These are phyloP conservation scores for Eulithis testata DNA, from an alignment of 2,888 invertebrate species.

Conservation along the genomic window DNA sequence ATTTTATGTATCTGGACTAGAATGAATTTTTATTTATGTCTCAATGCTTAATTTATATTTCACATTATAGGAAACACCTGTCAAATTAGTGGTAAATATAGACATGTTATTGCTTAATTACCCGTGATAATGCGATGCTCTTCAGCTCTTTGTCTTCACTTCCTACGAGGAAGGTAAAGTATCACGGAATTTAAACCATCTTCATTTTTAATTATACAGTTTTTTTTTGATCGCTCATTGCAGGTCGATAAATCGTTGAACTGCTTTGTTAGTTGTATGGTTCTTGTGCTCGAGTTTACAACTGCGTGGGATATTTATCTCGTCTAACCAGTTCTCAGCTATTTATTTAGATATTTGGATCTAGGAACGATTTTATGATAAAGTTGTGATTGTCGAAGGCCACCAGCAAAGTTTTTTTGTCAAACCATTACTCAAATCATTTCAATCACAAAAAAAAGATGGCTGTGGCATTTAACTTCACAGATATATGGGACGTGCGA, in stretches of 20 bases:
- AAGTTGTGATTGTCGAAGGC: slow-evolving; percentile 14
- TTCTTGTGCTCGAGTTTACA: slow-evolving; percentile 7
- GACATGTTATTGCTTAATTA: slow-evolving; percentile 13
- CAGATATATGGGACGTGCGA: too few relatives aligned
- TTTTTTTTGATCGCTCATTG: slow-evolving; percentile 2
- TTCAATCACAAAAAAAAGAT: background rate
- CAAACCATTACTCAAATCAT: background rate
- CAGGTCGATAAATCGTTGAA: background rate
- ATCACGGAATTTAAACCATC: slow-evolving; percentile 24
- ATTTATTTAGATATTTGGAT: slow-evolving; percentile 8
- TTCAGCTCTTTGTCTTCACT: slow-evolving; percentile 11
- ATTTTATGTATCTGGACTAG: too few relatives aligned
- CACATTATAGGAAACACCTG: background rate
- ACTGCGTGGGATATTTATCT: slow-evolving; percentile 10
- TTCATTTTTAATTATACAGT: slow-evolving; percentile 7
- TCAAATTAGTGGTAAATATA: background rate
- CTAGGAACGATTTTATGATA: slow-evolving; percentile 7
- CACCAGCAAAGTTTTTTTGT: slow-evolving; percentile 2
- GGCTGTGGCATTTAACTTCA: too few relatives aligned
- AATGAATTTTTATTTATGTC: too few relatives aligned
- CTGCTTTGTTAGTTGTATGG: background rate
- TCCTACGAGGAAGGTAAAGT: slow-evolving; percentile 26
- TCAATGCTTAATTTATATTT: too few relatives aligned
- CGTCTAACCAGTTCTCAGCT: slow-evolving; percentile 12
- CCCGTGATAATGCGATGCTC: slow-evolving; percentile 2